Base-by-base conservation (phyloP, 2,113 vertebrate genomes). In the Megaleporinus macrocephalus region DNA sequence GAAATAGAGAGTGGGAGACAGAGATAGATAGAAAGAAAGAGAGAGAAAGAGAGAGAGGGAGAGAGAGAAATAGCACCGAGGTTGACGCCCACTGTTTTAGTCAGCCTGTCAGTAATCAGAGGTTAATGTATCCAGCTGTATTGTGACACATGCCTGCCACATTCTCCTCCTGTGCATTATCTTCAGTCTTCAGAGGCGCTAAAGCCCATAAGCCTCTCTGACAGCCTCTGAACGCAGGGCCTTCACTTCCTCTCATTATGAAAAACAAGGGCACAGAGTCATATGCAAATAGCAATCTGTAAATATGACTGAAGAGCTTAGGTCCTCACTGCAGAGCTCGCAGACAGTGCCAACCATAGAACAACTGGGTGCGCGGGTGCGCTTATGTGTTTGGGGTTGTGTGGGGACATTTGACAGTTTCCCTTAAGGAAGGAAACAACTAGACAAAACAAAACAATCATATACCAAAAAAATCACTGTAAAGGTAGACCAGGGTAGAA, bases 91-190 rank as follows among this genome's bases (percentile, higher is more conserved):
- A 47, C 74, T 26, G 53, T 36, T 62, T 41, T 74, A 62, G 47
- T 65, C 75, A 29, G 72, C 57, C 47, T 73, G 49, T 76, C 66
- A 61, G 49, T 73, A 73, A 30, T 44, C 57, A 73, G 74, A 83
- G 81, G 85, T 83, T 86, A 86, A 86, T 83, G 76, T 69, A 24
- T 69, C 74, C 73, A 66, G 66, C 81, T 73, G 73, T 51, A 66
- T 83, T 73, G 70, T 81, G 80, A 75, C 81, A 86, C 81, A 86
- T 11, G 78, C 36, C 85, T 83, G 73, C 62, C 85, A 80, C 69
- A 81, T 86, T 83, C 79, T 81, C 49, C 78, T 83, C 78, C 71
- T 53, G 73, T 68, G 61, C 74, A 86, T 83, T 86, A 83, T 86
- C 85, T 86, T 71, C 73, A 59, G 61, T 77, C 76, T 80, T 86